Conservation (phyloP, 35 echinoderm and acorn worm genomes). For the Heliocidaris tuberculata region DNA sequence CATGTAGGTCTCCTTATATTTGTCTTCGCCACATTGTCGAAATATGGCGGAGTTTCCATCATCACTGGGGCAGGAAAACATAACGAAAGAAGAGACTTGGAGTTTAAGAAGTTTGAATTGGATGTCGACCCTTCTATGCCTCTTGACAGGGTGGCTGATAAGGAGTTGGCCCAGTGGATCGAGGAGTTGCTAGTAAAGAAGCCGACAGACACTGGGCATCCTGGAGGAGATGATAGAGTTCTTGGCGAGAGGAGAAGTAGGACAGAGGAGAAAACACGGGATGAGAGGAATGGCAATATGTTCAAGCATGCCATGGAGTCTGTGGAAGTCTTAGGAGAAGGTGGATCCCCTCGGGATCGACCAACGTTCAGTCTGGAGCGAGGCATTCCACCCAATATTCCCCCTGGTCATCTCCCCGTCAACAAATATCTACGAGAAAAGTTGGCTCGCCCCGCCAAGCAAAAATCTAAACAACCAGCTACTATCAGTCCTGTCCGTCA, state of each 20-base stretch:
- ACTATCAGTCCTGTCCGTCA: neutral
- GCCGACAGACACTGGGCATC: neutral
- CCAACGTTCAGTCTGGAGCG: neutral
- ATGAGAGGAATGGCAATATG: neutral
- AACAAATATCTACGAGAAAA: neutral
- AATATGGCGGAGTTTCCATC: neutral
- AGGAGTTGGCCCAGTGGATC: conserved; percentile 5
- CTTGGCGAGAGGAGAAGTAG: neutral
- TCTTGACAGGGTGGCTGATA: neutral
- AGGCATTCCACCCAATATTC: neutral
- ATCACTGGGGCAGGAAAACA: neutral
- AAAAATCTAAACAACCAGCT: neutral
- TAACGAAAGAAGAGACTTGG: neutral
- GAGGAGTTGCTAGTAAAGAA: neutral
- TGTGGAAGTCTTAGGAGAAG: neutral
- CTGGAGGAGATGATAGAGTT: neutral
- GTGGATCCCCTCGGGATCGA: neutral
- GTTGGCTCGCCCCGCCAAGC: neutral
- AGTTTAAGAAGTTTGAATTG: neutral
- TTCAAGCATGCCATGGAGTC: neutral
- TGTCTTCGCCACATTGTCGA: neutral
- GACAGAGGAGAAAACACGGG: neutral
- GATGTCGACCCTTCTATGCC: neutral
- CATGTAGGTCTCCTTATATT: neutral
- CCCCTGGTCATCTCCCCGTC: neutral